Evolutionary conservation across 92 coral and sea anemone species (phyloP), one percentile per base, ranked within the genome.

Genomic region (Siderastrea radians): DNA sequence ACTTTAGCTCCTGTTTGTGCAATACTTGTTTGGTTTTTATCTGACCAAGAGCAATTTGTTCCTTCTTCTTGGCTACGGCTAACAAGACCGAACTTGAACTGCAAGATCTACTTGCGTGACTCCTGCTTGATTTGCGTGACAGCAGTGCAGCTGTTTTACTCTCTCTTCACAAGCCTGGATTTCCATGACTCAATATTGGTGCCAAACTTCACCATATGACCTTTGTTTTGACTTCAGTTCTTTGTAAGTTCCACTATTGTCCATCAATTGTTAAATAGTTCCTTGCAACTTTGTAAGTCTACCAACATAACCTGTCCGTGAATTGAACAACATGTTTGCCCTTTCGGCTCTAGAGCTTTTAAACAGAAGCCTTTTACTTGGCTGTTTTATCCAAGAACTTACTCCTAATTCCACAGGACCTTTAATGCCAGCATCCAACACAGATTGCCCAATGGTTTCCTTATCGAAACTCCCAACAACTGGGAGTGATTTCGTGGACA

Each of bases 201-300:
- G 52, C 87, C 91, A 87, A 63, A 14, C 70, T 1, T 86, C 44
- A 8, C 70, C 90, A 59, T 87, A 50, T 7, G 58, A 54, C 2
- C 72, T 16, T 59, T 60, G 69, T 14, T 79, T 78, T 49, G 1
- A 15, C 7, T 61, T 51, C 5, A 86, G 10, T 4, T 87, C 66
- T 45, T 78, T 86, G 62, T 48, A 45, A 59, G 7, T 70, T 43
- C 86, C 74, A 17, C 86, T 15, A 16, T 4, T 38, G 43, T 69
- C 86, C 52, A 87, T 87, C 49, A 80, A 0, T 15, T 45, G 10
- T 54, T 58, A 15, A 75, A 88, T 88, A 6, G 16, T 49, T 51
- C 57, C 84, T 66, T 58, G 63, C 4, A 77, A 13, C 58, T 14
- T 82, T 6, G 75, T 72, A 3, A 88, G 70, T 19, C 49, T 58